phyloP scores from a whole-genome alignment of 2,113 vertebrate genomes.

The Psettodes erumei region DNA sequence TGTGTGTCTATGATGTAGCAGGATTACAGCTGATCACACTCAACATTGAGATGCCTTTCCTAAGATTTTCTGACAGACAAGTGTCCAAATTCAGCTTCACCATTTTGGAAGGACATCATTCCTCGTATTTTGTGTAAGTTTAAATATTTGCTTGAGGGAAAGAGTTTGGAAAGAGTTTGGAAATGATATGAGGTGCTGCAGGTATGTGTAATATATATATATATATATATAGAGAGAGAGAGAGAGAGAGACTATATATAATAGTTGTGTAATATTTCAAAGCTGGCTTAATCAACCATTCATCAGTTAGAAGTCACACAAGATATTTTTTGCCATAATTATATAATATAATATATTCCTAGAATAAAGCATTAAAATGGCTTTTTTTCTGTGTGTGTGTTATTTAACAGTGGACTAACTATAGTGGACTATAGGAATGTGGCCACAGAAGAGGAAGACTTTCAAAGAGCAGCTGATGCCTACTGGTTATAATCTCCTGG shows the following conservation, averaged over 20 bases:
- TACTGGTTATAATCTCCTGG: no score
- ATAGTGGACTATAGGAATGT: no score
- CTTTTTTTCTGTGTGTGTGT: no score
- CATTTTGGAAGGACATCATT: background rate
- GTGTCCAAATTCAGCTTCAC: background rate
- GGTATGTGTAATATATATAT: no score
- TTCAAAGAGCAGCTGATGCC: no score
- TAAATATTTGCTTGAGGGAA: background rate
- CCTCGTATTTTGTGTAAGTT: background rate
- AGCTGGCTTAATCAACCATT: background rate
- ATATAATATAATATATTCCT: background rate
- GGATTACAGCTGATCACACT: constrained; percentile 24
- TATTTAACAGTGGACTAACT: no score
- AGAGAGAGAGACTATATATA: no score
- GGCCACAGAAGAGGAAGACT: no score
- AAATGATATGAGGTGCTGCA: no score
- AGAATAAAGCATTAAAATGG: background rate
- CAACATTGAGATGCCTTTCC: background rate
- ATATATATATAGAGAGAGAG: no score
- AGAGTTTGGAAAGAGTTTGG: background rate
- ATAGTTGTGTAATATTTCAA: no score
- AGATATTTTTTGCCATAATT: background rate
- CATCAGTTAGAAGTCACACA: no score
- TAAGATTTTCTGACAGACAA: constrained; percentile 5
- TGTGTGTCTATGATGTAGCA: constrained; percentile 1